phyloP scores from a whole-genome alignment of 1,140 invertebrate species.

The Leptinotarsa defecta region DNA sequence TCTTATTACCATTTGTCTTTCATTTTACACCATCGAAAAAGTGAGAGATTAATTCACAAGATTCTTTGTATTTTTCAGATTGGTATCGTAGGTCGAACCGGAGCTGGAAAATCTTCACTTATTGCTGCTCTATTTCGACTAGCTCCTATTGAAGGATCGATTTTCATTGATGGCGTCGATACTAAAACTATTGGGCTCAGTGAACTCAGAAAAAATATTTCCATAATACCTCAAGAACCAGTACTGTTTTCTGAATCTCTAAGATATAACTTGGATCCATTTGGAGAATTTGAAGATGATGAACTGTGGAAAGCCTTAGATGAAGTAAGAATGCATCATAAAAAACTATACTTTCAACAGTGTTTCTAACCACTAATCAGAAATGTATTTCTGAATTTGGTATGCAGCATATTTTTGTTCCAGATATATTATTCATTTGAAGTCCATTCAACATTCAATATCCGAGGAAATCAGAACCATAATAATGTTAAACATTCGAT shows the following conservation, averaged over 20 bases:
- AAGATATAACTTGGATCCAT: constrained; percentile 84
- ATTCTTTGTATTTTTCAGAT: constrained; percentile 55
- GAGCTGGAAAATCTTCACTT: constrained; percentile 82
- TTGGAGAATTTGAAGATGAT: constrained; percentile 60
- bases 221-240: constrained; percentile 84
- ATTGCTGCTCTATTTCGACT: constrained; percentile 72
- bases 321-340: background rate
- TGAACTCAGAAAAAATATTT: constrained; percentile 72
- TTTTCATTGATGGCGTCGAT: constrained; percentile 65
- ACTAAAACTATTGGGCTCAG: constrained; percentile 67
- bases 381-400: too few relatives aligned
- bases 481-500: too few relatives aligned
- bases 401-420: too few relatives aligned
- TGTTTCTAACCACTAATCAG: too few relatives aligned
- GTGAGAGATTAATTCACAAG: background rate
- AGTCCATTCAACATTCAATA: too few relatives aligned
- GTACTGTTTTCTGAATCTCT: constrained; percentile 78
- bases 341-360: too few relatives aligned
- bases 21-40: background rate
- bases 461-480: too few relatives aligned
- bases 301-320: background rate
- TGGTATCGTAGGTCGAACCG: constrained; percentile 80
- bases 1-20: background rate
- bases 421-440: too few relatives aligned
- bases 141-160: constrained; percentile 59